phyloP scores from a whole-genome alignment of 2,888 invertebrate species.

The Melanotus villosus region DNA sequence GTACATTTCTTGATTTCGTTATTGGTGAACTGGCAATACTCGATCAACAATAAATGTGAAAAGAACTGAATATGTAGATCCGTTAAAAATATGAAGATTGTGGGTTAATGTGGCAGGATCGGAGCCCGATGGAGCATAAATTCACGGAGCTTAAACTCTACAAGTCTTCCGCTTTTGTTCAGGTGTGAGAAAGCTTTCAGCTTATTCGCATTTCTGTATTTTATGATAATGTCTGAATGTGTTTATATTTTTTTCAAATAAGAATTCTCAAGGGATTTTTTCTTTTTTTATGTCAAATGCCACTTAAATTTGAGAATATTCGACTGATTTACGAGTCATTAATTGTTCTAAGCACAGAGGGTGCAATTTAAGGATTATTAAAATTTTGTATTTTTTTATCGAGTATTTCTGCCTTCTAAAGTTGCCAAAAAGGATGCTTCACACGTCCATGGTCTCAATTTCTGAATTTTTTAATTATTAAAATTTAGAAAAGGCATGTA shows the following conservation, averaged over 20 bases:
- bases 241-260: neutral
- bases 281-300: no score
- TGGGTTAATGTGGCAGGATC: constrained; percentile 45
- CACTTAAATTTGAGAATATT: no score
- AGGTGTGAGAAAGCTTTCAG: constrained; percentile 44
- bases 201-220: constrained; percentile 38
- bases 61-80: constrained; percentile 31
- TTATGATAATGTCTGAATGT: constrained; percentile 27
- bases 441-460: no score
- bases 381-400: no score
- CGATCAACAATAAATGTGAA: neutral
- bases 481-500: no score
- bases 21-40: neutral
- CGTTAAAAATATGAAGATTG: constrained; percentile 41
- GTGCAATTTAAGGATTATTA: no score
- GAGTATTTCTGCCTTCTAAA: no score
- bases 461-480: no score
- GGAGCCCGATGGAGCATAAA: constrained; percentile 52
- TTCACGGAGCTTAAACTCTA: constrained; percentile 57
- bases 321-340: no score
- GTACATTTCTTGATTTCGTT: no score
- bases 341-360: no score
- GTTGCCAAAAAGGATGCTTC: no score
- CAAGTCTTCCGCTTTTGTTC: constrained; percentile 47
- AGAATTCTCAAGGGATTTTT: neutral